Conservation (phyloP, 2,797 vertebrate genomes). For the Coilia nasus region DNA sequence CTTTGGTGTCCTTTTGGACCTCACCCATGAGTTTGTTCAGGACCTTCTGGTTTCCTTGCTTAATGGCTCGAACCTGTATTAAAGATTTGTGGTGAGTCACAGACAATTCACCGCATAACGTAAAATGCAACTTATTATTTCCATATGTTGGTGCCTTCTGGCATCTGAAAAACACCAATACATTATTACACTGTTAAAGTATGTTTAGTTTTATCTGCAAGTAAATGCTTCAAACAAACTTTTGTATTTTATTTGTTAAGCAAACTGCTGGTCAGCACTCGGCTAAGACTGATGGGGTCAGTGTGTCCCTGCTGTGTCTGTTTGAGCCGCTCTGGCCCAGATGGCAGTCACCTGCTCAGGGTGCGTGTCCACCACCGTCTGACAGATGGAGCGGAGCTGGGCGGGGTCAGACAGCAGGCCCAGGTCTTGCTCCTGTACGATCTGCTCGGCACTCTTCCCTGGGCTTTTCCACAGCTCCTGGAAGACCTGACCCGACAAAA, state of each 20-base stretch:
- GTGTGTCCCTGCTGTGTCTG: neutral
- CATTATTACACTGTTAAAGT: neutral
- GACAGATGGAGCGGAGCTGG: constrained; percentile 85
- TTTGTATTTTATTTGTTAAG: neutral
- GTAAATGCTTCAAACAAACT: neutral
- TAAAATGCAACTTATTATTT: neutral
- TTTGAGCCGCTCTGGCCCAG: neutral
- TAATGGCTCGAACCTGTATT: constrained; percentile 83
- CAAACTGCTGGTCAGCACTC: neutral
- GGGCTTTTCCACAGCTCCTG: constrained; percentile 84
- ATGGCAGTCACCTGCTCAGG: constrained; percentile 68
- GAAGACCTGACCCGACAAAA: constrained; percentile 78
- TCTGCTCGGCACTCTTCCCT: constrained; percentile 78
- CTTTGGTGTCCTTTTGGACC: constrained; percentile 84
- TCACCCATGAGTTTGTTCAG: constrained; percentile 92
- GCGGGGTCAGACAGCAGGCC: constrained; percentile 78
- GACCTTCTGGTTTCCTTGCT: constrained; percentile 84
- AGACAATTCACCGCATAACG: neutral
- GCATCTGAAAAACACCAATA: neutral
- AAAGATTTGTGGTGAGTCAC: neutral
- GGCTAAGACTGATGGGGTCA: neutral
- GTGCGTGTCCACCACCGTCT: constrained; percentile 79
- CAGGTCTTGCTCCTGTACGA: constrained; percentile 84
- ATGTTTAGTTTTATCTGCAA: neutral
- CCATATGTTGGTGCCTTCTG: neutral